Conservation (phyloP, 2,888 invertebrate species). For the Romanomermis culicivorax region DNA sequence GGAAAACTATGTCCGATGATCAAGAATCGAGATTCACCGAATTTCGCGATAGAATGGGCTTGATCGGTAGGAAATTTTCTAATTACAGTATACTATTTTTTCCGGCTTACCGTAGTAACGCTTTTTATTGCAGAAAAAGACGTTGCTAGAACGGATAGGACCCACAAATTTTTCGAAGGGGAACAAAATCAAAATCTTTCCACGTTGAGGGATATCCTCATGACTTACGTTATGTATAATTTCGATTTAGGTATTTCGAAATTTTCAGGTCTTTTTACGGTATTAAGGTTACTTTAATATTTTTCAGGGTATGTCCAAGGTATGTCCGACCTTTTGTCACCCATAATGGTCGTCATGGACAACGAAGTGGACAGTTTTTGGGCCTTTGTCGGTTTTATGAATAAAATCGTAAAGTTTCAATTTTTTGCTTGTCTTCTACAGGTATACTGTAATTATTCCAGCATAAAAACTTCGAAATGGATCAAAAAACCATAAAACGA, state of each 20-base stretch:
- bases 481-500: conserved; percentile 82
- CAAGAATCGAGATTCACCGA: conserved; percentile 72
- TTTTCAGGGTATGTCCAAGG: too few species aligned
- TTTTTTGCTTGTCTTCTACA: conserved; percentile 6
- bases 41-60: conserved; percentile 66
- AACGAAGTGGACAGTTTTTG: conserved; percentile 93
- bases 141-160: conserved; percentile 80
- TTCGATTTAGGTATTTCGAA: conserved; percentile 65
- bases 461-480: conserved; percentile 80
- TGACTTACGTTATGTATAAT: conserved; percentile 98
- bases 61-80: conserved; percentile 43
- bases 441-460: too few species aligned
- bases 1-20: conserved; percentile 63
- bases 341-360: conserved; percentile 62
- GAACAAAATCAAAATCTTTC: conserved; percentile 70
- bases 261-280: too few species aligned
- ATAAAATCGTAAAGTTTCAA: conserved; percentile 70
- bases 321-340: conserved; percentile 89
- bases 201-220: conserved; percentile 65
- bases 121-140: conserved; percentile 96
- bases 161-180: conserved; percentile 70
- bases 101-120: background rate
- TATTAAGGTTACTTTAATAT: too few species aligned
- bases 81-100: background rate
- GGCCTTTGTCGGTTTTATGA: conserved; percentile 96